Conservation (phyloP, 2,113 vertebrate genomes). For the Alectura lathami region DNA sequence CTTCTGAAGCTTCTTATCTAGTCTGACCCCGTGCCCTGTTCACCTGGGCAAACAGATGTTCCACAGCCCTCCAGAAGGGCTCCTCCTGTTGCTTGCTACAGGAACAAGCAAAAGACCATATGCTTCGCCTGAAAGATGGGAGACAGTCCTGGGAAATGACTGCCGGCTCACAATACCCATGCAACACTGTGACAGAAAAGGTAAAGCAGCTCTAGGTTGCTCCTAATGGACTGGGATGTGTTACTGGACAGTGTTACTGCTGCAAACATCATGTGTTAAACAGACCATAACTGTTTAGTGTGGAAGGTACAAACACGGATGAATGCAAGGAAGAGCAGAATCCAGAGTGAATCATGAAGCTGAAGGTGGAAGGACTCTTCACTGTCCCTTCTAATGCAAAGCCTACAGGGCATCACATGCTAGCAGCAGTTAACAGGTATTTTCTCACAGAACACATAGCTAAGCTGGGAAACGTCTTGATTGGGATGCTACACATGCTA, state of each 20-base stretch:
- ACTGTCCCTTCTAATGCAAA: not conserved
- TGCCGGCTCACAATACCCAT: not conserved
- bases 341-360: not conserved
- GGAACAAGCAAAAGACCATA: not conserved
- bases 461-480: not conserved
- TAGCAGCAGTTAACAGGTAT: not conserved
- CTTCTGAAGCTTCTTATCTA: not conserved
- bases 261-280: not conserved
- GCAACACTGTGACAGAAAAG: not conserved
- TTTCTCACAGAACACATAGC: not conserved
- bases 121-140: not conserved
- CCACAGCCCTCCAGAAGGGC: not conserved
- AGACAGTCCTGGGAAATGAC: not conserved
- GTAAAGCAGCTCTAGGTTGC: not conserved
- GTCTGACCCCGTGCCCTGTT: not conserved
- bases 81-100: not conserved
- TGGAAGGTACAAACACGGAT: not conserved
- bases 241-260: not conserved
- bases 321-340: not conserved
- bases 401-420: not conserved
- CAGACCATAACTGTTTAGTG: not conserved
- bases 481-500: not conserved
- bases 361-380: not conserved
- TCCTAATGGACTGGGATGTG: not conserved
- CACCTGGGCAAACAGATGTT: not conserved